Conservation (phyloP, 2,888 invertebrate species). For the Vesta saturnalis region DNA sequence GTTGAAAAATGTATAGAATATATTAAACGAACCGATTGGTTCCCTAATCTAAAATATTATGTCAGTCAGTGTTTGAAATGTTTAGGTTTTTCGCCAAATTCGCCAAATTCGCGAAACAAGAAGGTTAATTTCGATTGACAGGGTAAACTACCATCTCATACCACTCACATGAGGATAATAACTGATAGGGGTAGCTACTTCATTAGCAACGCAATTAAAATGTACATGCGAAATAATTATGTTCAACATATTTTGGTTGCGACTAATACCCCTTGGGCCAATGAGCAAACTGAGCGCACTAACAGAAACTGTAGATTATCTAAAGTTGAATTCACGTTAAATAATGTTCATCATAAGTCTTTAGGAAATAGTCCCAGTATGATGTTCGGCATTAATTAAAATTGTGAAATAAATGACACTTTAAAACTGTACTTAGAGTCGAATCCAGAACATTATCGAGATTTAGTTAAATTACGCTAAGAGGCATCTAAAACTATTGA, state of each 20-base stretch:
- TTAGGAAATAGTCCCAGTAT: not conserved
- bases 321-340: not conserved
- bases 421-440: not conserved
- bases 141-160: no score
- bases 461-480: not conserved
- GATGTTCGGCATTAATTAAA: not conserved
- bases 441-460: not conserved
- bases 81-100: not conserved
- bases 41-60: not conserved
- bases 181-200: not conserved
- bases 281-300: not conserved
- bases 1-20: not conserved
- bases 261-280: not conserved
- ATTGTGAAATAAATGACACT: not conserved
- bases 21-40: no score
- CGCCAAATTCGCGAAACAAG: not conserved
- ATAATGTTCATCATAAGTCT: not conserved
- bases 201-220: not conserved
- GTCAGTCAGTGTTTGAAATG: not conserved
- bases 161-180: not conserved
- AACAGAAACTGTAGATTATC: not conserved
- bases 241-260: not conserved
- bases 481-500: not conserved
- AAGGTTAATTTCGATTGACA: no score
- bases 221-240: no score